Percentiles rank a stretch among this genome's conserved stretches.
These are phyloP conservation scores for Panulirus ornatus DNA, from an alignment of 1,140 invertebrate genomes.

Conservation along the genomic window DNA sequence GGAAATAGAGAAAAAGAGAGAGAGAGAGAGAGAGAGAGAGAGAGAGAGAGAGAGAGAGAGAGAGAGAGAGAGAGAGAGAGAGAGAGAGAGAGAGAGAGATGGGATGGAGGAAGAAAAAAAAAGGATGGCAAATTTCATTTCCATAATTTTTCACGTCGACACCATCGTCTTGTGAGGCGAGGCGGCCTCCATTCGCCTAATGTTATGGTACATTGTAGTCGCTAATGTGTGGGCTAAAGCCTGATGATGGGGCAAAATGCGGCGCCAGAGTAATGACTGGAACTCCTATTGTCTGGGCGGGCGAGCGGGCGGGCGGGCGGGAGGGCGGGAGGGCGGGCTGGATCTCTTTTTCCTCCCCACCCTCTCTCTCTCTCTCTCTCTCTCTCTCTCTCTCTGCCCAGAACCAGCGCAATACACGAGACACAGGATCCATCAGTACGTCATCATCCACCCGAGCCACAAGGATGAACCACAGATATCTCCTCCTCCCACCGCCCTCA, in stretches of 20 bases:
- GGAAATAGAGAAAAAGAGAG: background rate
- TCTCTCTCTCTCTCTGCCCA: too few species aligned
- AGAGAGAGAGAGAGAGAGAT: background rate
- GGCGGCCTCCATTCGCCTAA: slow-evolving; percentile 17
- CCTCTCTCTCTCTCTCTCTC: background rate
- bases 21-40: background rate
- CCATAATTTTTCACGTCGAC: background rate
- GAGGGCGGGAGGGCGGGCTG: background rate
- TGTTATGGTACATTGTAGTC: slow-evolving; percentile 15
- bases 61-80: slow-evolving; percentile 17
- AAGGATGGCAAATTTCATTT: background rate
- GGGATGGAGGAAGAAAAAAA: background rate
- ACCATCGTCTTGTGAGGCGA: background rate
- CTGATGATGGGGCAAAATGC: slow-evolving; percentile 31
- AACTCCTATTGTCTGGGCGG: slow-evolving; percentile 13
- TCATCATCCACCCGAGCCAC: too few species aligned
- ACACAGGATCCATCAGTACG: too few species aligned
- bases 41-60: background rate
- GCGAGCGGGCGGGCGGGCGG: background rate
- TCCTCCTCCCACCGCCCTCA: too few species aligned
- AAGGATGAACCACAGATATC: too few species aligned
- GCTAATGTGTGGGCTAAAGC: slow-evolving; percentile 10
- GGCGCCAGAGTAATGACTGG: slow-evolving; percentile 29
- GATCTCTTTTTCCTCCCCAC: background rate
- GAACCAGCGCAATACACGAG: too few species aligned